Evolutionary conservation across 2,113 vertebrate species (phyloP).

Genomic region (Xyrauchen texanus): DNA sequence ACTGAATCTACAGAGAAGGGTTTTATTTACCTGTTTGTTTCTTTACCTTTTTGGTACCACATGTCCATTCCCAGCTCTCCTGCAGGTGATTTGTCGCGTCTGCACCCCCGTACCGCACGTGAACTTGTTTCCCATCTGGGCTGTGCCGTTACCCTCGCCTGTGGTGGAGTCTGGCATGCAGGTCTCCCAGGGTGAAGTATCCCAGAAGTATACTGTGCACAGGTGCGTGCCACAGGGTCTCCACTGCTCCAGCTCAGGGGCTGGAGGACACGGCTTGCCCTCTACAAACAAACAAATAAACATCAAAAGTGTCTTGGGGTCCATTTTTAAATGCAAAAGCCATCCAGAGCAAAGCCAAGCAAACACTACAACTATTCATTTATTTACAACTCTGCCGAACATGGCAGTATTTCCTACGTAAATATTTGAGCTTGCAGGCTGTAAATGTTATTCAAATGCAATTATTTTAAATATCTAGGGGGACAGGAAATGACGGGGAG

Average conservation of each 20-base stretch:
- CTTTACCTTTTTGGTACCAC: conserved; percentile 80
- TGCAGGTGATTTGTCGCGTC: conserved; percentile 76
- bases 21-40: neutral
- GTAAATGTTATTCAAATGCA: no score
- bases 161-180: conserved; percentile 71
- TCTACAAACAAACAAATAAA: conserved; percentile 62
- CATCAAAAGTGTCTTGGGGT: neutral
- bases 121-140: conserved; percentile 47
- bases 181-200: conserved; percentile 75
- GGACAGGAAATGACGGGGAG: no score
- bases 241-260: conserved; percentile 74
- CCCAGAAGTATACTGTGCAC: conserved; percentile 79
- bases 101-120: conserved; percentile 79
- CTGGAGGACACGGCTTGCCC: conserved; percentile 78
- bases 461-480: no score
- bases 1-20: neutral
- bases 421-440: no score
- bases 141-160: conserved; percentile 44
- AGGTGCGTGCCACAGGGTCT: conserved; percentile 76
- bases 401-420: no score
- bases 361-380: neutral
- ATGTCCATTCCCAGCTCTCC: conserved; percentile 73
- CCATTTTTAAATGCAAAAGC: neutral
- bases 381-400: neutral
- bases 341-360: neutral